Evolutionary conservation across 2,113 vertebrate genomes (phyloP), one percentile per base, ranked within the genome.

Genomic region (Herpailurus yagouaroundi): DNA sequence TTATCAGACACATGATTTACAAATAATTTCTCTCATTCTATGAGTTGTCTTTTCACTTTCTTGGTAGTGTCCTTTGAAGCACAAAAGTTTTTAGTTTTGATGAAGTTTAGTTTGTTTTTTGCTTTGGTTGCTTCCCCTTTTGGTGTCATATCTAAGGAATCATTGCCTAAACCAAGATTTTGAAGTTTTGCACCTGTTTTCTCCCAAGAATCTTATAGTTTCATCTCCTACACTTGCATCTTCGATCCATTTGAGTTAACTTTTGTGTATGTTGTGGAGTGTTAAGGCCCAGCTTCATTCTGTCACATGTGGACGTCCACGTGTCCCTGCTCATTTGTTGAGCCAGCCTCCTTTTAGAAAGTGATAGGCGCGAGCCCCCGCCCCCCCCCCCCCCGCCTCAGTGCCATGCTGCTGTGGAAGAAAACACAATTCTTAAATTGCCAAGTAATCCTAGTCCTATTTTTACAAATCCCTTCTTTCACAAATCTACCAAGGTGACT

Each of bases 151-250:
- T 48, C 68, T 73, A 74, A 84, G 68, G 55, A 91, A 77, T 77
- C 69, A 76, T 50, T 93, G 45, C 57, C 69, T 85, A 92, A 92
- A 41, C 68, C 79, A 89, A 41, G 33, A 60, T 71, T 50, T 27
- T 73, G 33, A 82, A 63, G 50, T 82, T 89, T 82, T 82, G 52
- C 4, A 82, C 77, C 33, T 73, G 23, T 82, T 84, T 82, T 94
- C 52, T 82, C 36, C 84, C 71, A 60, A 91, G 60, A 77, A 77
- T 91, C 68, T 55, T 79, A 11, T 91, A 95, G 48, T 86, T 91
- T 73, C 69, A 38, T 48, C 63, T 91, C 45, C 77, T 85, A 85
- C 19, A 71, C 48, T 86, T 91, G 64, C 31, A 14, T 91, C 63
- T 91, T 86, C 77, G 50, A 79, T 91, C 50, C 45, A 76, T 45